Evolutionary conservation across 2,113 vertebrate genomes (phyloP).

Genomic region (Trachemys scripta): DNA sequence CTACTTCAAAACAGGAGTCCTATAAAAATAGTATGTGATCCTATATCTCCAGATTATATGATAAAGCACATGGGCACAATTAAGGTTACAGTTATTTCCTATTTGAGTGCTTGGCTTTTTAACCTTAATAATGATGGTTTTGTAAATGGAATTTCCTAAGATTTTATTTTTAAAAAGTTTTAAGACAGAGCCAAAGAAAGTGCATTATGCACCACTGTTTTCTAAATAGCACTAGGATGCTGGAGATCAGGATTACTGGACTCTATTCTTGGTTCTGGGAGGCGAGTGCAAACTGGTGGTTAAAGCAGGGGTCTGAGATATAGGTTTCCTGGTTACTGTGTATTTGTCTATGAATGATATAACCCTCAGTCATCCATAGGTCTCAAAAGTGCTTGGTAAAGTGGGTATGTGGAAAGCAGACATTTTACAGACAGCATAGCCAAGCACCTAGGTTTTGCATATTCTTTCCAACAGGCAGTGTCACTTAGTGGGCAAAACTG

Average conservation of each 20-base stretch:
- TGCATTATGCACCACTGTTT: not conserved
- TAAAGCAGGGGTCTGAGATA: not conserved
- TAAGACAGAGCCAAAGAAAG: not conserved
- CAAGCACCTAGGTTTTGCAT: not conserved
- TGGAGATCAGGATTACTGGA: not conserved
- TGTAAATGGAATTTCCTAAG: not conserved
- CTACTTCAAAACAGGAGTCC: not conserved
- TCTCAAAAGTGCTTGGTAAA: not conserved
- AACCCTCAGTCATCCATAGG: not conserved
- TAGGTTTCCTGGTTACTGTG: not conserved
- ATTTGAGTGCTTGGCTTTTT: not conserved
- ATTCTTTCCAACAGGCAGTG: not conserved
- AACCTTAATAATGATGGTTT: not conserved
- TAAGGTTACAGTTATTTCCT: not conserved
- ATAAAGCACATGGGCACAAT: not conserved
- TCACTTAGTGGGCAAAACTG: not conserved
- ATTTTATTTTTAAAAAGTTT: not conserved
- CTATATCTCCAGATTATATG: not conserved
- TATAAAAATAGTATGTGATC: not conserved
- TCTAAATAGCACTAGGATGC: not conserved
- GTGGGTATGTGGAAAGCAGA: not conserved
- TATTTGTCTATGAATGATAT: not conserved
- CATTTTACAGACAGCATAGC: not conserved
- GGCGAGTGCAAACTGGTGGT: accelerated
- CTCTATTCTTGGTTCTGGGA: not conserved